A percentile compares a stretch with the other conserved stretches of the same genome.
Evolutionary conservation across 2,888 invertebrate species (phyloP).

Genomic region (Lepas anatifera): DNA sequence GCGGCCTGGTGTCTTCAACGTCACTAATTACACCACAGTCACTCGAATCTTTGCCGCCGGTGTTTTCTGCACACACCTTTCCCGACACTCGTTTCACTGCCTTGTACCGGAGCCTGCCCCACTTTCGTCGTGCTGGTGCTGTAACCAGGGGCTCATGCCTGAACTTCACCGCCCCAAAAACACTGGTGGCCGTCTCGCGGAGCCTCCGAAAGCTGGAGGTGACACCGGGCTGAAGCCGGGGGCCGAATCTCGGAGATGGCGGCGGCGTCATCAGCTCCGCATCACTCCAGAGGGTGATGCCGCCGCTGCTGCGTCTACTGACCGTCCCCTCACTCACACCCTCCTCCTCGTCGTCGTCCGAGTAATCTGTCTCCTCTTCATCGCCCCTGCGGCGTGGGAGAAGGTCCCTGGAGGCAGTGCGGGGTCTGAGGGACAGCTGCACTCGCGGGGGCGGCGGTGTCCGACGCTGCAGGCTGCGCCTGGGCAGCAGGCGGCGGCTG

Average conservation of each 20-base stretch:
- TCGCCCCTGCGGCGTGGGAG: too few relatives aligned
- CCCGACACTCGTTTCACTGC: too few relatives aligned
- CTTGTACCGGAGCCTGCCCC: slow-evolving; percentile 26
- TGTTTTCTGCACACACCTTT: too few relatives aligned
- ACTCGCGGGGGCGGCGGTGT: not conserved
- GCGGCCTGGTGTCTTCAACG: slow-evolving; percentile 18
- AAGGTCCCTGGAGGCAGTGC: too few relatives aligned
- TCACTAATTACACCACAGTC: slow-evolving; percentile 19
- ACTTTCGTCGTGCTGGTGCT: too few relatives aligned
- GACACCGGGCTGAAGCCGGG: not conserved
- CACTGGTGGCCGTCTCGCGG: not conserved
- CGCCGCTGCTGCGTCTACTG: not conserved
- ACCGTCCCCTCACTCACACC: not conserved
- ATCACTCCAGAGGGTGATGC: slow-evolving; percentile 6
- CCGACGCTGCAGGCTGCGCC: not conserved
- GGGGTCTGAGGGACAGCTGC: not conserved
- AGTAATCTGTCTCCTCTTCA: too few relatives aligned
- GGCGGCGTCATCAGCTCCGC: slow-evolving; percentile 4
- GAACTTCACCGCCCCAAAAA: not conserved
- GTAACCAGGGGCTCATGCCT: not conserved
- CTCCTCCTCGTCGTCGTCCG: not conserved
- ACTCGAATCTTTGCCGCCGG: too few relatives aligned
- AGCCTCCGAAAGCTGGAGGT: not conserved
- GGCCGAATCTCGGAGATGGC: not conserved
- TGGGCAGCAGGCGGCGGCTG: not conserved